Evolutionary conservation across 1,140 invertebrate genomes (phyloP), one percentile per base, ranked within the genome.

Genomic region (Ceratina australensis): DNA sequence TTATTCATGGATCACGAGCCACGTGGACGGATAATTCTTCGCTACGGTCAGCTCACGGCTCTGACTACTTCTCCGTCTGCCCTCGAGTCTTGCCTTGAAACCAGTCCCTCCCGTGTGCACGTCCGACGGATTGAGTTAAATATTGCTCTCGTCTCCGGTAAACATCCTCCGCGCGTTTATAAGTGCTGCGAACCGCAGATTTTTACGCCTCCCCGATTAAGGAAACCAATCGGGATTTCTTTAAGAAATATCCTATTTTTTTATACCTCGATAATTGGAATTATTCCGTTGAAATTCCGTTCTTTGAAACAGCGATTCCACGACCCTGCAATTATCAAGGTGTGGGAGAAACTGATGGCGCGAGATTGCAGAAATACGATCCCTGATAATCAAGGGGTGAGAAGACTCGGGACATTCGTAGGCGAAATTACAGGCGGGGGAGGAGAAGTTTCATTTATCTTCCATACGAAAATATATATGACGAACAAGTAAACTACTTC

Each of bases 1-100:
- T 82, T 82, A 82, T 82, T 82, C 81, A 72, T 81, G 68, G 80
- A 82, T 63, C 79, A 71, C 54, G 67, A 22, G 61, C 81, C 81
- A 81, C 74, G 68, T 81, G 81, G 66, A 82, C 65, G 33, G 63
- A 72, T 78, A 82, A 80, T 82, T 71, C 59, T 69, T 49, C 60
- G 28, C 42, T 80, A 52, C 33, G 52, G 56, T 59, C 61, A 59
- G 50, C 63, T 42, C 33, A 20, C 22, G 56, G 5, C 66, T 65
- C 15, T 66, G 64, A 69, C 78, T 54, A 47, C 47, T 33, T 61
- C 15, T 5, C 13, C 57, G 73, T 7, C 57, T 16, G 24, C 24
- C 26, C 24, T 60, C 61, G 52, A 56, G 26, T 81, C 76, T 81
- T 52, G 60, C 47, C 67, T 22, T 60, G 79, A 61, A 81, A 72